Percentiles rank a stretch among this genome's conserved stretches.
These are phyloP conservation scores for Saturnia japonica DNA, from an alignment of 2,888 invertebrate genomes.

Conservation along the genomic window DNA sequence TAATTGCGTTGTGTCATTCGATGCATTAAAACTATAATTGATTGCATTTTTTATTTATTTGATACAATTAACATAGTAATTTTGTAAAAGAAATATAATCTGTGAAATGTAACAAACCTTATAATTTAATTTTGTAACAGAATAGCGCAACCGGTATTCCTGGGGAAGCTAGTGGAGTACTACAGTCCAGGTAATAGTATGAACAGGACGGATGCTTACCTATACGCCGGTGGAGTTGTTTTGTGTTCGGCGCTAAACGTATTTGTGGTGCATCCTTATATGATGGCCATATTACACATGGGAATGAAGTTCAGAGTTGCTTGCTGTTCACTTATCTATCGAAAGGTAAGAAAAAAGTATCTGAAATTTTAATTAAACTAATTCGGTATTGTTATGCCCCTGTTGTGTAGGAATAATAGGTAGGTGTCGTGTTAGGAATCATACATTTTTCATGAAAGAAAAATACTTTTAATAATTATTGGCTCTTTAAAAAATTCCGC, in stretches of 20 bases:
- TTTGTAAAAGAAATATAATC: not conserved
- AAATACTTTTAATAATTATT: too few species aligned
- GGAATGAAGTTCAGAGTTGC: constrained; percentile 93
- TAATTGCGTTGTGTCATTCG: not conserved
- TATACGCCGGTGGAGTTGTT: constrained; percentile 88
- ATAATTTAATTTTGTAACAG: constrained; percentile 52
- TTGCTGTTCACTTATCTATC: constrained; percentile 90
- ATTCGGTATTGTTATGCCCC: not conserved
- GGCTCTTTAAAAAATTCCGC: not conserved
- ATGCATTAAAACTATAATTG: not conserved
- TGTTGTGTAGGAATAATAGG: not conserved
- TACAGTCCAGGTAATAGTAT: constrained; percentile 72
- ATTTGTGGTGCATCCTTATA: constrained; percentile 93
- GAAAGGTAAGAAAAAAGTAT: constrained; percentile 79
- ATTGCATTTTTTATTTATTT: not conserved
- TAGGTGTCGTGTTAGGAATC: not conserved
- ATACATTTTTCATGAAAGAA: not conserved
- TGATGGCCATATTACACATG: constrained; percentile 90
- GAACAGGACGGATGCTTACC: constrained; percentile 83
- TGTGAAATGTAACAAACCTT: not conserved
- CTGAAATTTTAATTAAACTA: not conserved
- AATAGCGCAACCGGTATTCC: constrained; percentile 84
- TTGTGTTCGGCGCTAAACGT: constrained; percentile 88
- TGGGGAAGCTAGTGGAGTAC: constrained; percentile 84
- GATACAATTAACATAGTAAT: not conserved